These are phyloP conservation scores for Andricus quercusramuli DNA, from an alignment of 2,888 invertebrate genomes.

Conservation along the genomic window DNA sequence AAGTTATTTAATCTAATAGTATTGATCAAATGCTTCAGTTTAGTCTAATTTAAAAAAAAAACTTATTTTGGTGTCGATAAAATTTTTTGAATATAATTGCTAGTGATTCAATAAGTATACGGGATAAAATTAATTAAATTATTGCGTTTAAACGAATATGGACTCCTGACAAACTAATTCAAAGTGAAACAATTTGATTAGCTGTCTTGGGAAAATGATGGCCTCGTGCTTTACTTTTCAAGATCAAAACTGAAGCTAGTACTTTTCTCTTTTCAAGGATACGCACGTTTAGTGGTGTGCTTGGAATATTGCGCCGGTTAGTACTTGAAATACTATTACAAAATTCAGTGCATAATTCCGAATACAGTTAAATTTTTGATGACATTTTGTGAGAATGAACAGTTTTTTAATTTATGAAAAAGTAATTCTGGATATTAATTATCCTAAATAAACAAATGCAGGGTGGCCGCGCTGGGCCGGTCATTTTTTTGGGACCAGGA, in stretches of 20 bases:
- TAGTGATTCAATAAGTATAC: background rate
- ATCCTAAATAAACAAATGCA: background rate
- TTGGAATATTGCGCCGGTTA: conserved; percentile 32
- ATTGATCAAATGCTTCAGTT: background rate
- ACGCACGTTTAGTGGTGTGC: conserved; percentile 39
- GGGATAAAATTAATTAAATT: background rate
- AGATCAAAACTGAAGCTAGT: conserved; percentile 12
- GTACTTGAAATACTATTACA: background rate
- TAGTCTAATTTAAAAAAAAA: too few species aligned
- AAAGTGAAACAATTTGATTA: background rate
- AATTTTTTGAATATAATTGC: background rate
- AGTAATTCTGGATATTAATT: too few species aligned
- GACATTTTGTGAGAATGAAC: background rate
- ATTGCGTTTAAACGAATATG: background rate
- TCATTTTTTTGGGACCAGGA: too few species aligned
- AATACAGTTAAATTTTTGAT: background rate
- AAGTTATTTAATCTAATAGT: background rate
- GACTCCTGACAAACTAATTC: background rate
- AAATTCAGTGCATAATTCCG: background rate
- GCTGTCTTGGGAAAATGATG: background rate
- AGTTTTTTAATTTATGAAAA: background rate
- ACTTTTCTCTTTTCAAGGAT: conserved; percentile 34
- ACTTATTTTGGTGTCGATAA: background rate
- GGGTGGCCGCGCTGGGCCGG: too few species aligned
- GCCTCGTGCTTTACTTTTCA: conserved; percentile 5